Percentiles rank a stretch among this genome's conserved stretches.
Evolutionary conservation across 2,888 invertebrate genomes (phyloP).

Genomic region (Bombylius discolor): DNA sequence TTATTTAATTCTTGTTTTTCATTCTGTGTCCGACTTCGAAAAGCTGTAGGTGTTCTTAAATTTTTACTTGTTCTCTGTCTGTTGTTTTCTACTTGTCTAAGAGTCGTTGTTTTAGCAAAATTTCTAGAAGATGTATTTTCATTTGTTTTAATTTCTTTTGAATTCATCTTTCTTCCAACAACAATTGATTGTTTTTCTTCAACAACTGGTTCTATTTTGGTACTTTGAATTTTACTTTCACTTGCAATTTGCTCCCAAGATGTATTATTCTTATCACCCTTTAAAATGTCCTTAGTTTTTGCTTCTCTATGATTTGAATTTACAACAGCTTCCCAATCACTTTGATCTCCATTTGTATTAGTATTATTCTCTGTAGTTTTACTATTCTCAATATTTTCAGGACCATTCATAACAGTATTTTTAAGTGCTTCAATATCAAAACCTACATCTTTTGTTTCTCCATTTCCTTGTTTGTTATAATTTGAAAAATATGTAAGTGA

Average conservation of each 20-base stretch:
- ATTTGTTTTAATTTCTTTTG: too few relatives aligned
- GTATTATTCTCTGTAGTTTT: too few relatives aligned
- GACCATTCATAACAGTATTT: slow-evolving; percentile 12
- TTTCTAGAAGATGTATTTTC: too few relatives aligned
- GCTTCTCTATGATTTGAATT: background rate
- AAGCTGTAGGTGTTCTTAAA: too few relatives aligned
- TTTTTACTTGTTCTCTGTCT: too few relatives aligned
- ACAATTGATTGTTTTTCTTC: background rate
- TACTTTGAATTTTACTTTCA: background rate
- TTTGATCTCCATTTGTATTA: background rate
- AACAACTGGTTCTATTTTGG: background rate
- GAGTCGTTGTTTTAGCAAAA: too few relatives aligned
- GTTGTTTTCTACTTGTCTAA: too few relatives aligned
- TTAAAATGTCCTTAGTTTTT: background rate
- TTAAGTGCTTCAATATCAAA: slow-evolving; percentile 17
- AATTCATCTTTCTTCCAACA: background rate
- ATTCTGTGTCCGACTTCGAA: too few relatives aligned
- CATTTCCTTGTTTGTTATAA: slow-evolving; percentile 47
- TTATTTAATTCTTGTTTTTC: too few relatives aligned
- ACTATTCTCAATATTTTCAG: background rate
- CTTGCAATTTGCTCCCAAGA: background rate
- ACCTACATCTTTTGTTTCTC: slow-evolving; percentile 7
- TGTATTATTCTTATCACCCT: background rate
- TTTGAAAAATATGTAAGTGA: slow-evolving; percentile 78
- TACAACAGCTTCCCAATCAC: background rate